A percentile compares a stretch with the other conserved stretches of the same genome.
Conservation (phyloP, 1,140 invertebrate genomes). For the Lordiphosa mommai region DNA sequence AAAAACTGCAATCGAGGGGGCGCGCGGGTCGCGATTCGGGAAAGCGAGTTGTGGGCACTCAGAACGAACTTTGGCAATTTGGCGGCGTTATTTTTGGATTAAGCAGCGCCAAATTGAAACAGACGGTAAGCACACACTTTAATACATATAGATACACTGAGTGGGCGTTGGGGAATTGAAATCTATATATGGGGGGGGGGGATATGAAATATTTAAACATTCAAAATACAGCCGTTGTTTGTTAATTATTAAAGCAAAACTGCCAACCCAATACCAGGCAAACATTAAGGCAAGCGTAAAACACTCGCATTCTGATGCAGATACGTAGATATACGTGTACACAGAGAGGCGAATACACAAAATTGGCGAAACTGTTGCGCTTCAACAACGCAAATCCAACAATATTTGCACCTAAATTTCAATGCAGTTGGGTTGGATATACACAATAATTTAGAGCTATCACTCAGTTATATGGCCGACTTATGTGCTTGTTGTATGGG, state of each 20-base stretch:
- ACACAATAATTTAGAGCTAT: slow-evolving; percentile 3
- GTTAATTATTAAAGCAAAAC: slow-evolving; percentile 65
- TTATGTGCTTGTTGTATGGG: no score
- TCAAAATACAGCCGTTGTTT: slow-evolving; percentile 13
- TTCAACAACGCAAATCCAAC: slow-evolving; percentile 54
- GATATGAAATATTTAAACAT: slow-evolving; percentile 47
- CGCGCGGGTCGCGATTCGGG: not conserved
- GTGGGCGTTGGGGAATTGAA: slow-evolving; percentile 3
- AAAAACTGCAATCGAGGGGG: not conserved
- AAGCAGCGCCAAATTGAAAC: slow-evolving; percentile 65
- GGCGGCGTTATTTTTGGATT: slow-evolving; percentile 65
- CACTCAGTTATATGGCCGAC: not conserved
- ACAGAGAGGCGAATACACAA: slow-evolving; percentile 16
- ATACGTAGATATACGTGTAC: not conserved
- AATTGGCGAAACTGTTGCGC: slow-evolving; percentile 24
- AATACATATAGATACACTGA: not conserved
- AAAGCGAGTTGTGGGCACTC: slow-evolving; percentile 2
- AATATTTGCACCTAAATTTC: slow-evolving; percentile 73
- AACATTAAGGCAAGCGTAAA: slow-evolving; percentile 39
- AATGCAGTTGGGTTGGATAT: slow-evolving; percentile 18
- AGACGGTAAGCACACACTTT: slow-evolving; percentile 53
- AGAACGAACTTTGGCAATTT: slow-evolving; percentile 60
- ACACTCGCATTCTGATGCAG: slow-evolving; percentile 3
- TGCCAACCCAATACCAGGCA: slow-evolving; percentile 39
- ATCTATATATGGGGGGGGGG: slow-evolving; percentile 25